Conservation (phyloP, 2,888 invertebrate genomes). For the Adelphocoris suturalis region DNA sequence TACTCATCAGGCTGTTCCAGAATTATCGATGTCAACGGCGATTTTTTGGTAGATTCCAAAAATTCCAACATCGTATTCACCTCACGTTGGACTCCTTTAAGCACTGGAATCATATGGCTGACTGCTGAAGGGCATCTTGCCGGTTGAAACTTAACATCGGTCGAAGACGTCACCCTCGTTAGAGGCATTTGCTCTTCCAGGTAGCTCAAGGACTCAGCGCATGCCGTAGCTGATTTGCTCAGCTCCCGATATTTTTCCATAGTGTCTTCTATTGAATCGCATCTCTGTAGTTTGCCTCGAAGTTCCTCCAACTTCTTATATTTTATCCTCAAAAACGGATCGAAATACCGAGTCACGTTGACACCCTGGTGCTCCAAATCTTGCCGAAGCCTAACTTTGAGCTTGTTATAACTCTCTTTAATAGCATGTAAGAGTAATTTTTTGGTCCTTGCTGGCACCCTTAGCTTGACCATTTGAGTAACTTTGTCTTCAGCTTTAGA, state of each 20-base stretch:
- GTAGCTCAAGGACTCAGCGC: background rate
- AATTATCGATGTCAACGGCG: background rate
- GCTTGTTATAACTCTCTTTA: slow-evolving; percentile 40
- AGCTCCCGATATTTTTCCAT: background rate
- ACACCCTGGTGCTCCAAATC: slow-evolving; percentile 37
- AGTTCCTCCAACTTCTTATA: background rate
- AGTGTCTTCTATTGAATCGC: background rate
- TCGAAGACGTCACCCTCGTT: background rate
- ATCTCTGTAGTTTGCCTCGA: background rate
- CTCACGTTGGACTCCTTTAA: slow-evolving; percentile 34
- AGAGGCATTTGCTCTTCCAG: slow-evolving; percentile 37
- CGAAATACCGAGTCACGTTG: background rate
- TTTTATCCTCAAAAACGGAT: background rate
- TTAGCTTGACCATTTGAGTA: background rate
- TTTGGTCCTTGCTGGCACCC: slow-evolving; percentile 5
- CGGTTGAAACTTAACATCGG: background rate
- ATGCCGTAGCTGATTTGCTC: background rate
- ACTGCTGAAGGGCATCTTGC: background rate
- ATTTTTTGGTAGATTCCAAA: slow-evolving; percentile 9
- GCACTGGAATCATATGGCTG: slow-evolving; percentile 14
- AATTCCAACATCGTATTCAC: slow-evolving; percentile 30
- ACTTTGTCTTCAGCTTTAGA: slow-evolving; percentile 56
- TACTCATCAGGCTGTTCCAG: background rate
- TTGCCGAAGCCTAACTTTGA: slow-evolving; percentile 1
- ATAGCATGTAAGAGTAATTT: slow-evolving; percentile 36